A percentile compares a stretch with the other conserved stretches of the same genome.
phyloP scores from a whole-genome alignment of 2,797 vertebrate genomes.

The Phoebastria nigripes region DNA sequence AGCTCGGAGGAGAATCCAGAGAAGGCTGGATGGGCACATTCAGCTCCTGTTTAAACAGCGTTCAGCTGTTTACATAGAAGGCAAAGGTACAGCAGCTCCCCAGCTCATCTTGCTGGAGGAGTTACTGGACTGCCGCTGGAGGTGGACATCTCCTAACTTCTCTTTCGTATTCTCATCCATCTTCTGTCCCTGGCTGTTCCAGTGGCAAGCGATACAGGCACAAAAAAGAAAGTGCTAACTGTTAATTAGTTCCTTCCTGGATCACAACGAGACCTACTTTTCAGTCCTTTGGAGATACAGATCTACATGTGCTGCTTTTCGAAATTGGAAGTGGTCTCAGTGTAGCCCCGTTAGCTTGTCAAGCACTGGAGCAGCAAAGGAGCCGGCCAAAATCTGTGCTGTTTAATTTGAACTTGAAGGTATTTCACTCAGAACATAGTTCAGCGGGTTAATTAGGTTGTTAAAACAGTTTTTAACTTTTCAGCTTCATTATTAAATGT shows the following conservation, averaged over 20 bases:
- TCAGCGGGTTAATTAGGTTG: background rate
- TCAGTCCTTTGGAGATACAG: background rate
- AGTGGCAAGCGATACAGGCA: background rate
- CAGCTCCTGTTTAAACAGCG: background rate
- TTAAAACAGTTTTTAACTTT: background rate
- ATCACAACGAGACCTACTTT: background rate
- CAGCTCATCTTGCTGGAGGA: background rate
- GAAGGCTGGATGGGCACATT: background rate
- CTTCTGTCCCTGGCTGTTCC: background rate
- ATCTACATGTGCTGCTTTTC: background rate
- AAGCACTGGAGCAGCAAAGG: background rate
- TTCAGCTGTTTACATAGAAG: background rate
- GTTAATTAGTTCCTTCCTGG: slow-evolving; percentile 5
- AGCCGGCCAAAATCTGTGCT: rapidly evolving
- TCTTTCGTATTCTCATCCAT: background rate
- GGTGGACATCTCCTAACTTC: background rate
- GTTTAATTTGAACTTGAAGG: background rate
- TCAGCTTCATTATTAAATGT: background rate
- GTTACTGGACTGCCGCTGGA: background rate
- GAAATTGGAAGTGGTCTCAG: background rate
- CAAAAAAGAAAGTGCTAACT: background rate
- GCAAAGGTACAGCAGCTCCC: background rate
- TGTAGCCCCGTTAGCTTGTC: background rate
- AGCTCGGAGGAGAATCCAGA: background rate
- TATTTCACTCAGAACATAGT: background rate